These are phyloP conservation scores for Gallinago undulata DNA, from an alignment of 2,113 vertebrate genomes.

Conservation along the genomic window DNA sequence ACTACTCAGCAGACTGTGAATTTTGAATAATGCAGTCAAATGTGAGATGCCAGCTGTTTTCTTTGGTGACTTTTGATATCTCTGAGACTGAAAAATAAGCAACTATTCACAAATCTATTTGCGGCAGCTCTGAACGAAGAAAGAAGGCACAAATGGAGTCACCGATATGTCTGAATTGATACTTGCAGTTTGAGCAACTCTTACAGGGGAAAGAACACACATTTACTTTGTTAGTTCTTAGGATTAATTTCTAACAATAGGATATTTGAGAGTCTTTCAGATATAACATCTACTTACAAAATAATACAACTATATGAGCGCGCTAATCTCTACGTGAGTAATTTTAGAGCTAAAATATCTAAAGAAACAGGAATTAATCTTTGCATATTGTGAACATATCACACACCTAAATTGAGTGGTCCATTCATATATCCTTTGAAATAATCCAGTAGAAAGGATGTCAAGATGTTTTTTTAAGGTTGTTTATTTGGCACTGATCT, in stretches of 20 bases:
- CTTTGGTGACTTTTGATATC: background rate
- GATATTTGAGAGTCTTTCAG: background rate
- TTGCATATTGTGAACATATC: background rate
- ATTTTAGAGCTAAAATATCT: background rate
- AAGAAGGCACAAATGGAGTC: background rate
- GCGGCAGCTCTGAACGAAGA: background rate
- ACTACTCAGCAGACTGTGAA: background rate
- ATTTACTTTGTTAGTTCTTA: background rate
- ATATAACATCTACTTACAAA: background rate
- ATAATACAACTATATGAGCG: background rate
- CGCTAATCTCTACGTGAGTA: background rate
- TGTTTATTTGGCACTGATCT: background rate
- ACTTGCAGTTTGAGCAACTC: background rate
- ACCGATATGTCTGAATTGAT: background rate
- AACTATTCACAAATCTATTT: background rate
- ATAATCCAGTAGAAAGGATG: background rate
- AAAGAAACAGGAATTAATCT: background rate
- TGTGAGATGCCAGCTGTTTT: constrained; percentile 1
- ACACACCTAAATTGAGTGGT: background rate
- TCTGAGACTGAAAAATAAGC: constrained; percentile 25
- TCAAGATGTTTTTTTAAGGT: background rate
- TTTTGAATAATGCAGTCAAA: constrained; percentile 53
- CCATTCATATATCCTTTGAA: background rate
- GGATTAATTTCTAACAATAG: background rate
- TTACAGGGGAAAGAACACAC: background rate